Evolutionary conservation across 2,888 invertebrate species (phyloP).

Genomic region (Sarcophaga carnaria): DNA sequence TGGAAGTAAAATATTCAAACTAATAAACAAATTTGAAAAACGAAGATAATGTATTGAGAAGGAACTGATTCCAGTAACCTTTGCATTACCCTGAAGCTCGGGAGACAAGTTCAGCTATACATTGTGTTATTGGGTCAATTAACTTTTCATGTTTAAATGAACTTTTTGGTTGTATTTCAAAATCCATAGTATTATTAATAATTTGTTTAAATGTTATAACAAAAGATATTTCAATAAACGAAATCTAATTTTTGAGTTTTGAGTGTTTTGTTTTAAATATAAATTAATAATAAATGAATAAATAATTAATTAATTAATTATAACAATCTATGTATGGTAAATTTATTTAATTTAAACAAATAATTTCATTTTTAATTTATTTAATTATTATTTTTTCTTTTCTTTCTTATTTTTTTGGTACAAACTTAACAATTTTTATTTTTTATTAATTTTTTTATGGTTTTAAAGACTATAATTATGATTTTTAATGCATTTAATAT

Average conservation of each 20-base stretch:
- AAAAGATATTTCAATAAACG: not conserved
- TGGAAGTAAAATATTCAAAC: no score
- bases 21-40: no score
- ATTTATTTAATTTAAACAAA: conserved; percentile 59
- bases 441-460: conserved; percentile 26
- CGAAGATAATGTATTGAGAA: no score
- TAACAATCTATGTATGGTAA: conserved; percentile 40
- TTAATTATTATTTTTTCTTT: conserved; percentile 37
- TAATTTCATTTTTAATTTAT: conserved; percentile 39
- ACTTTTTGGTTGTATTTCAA: not conserved
- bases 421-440: conserved; percentile 67
- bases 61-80: no score
- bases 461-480: conserved; percentile 71
- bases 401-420: conserved; percentile 50
- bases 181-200: conserved; percentile 14
- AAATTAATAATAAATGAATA: conserved; percentile 29
- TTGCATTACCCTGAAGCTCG: no score
- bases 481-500: conserved; percentile 64
- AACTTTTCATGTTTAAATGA: no score
- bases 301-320: conserved; percentile 35
- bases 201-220: not conserved
- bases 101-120: no score
- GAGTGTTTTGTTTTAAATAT: not conserved
- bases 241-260: not conserved
- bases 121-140: no score